Base-by-base conservation (phyloP, 1,140 invertebrate species). In the Drosophila tsacasi region DNA sequence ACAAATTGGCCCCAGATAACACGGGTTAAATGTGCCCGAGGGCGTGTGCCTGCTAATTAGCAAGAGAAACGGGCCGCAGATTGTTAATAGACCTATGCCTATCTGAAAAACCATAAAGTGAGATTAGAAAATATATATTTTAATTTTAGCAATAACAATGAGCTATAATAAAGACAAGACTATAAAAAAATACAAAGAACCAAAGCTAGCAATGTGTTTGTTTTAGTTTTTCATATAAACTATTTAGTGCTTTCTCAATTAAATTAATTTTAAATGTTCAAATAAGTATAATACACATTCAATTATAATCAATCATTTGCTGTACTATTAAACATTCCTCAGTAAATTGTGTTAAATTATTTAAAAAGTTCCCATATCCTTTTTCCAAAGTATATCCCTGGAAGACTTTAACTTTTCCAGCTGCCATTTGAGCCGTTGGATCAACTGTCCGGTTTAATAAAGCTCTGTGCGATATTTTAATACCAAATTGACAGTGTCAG, bases 401-500 rank as follows among this genome's bases (percentile, higher is more conserved):
- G 15, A 3, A 17, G 10, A 40, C 46, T 32, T 50, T 37, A 67
- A 37, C n/a, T 15, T 30, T 54, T 30, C 39, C 13, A 10, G 30
- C 19, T 40, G 67, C 30, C 68, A 42, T 27, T 47, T 30, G 54
- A 73, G 67, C 42, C 37, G 44, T 52, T 37, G 23, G 52, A 73
- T 73, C 35, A 61, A 57, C 42, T 81, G 78, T 49, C 50, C 50
- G 40, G 50, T 64, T 78, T 69, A 74, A 65, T 68, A 68, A 65
- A 81, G 50, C 63, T 62, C 46, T 66, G 40, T 66, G 54, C 52
- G 62, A 79, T 86, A 85, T 86, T 82, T 85, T 82, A 85, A 85
- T 82, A 66, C 69, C 79, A 66, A 86, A 81, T 81, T 86, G 83
- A 81, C 83, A 85, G 75, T 85, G 63, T 77, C 83, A 55, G 40